These are phyloP conservation scores for Malthinus flaveolus DNA, from an alignment of 2,888 invertebrate genomes.

Conservation along the genomic window DNA sequence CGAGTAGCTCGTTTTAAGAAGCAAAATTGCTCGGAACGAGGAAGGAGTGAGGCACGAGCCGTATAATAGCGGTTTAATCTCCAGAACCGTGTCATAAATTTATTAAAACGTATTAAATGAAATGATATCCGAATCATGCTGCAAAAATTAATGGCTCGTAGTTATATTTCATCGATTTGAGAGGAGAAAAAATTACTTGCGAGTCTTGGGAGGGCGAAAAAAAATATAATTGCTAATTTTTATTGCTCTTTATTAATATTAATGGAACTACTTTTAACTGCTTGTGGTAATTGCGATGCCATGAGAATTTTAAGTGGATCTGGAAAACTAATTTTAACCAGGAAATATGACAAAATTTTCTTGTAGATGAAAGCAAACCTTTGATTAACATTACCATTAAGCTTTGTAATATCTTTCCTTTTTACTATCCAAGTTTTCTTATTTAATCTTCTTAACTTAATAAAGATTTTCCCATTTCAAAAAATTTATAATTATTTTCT, in stretches of 20 bases:
- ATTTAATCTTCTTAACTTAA: too few relatives aligned
- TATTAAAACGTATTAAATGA: conserved; percentile 54
- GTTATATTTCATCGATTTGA: conserved; percentile 27
- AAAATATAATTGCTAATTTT: not conserved
- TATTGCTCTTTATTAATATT: conserved; percentile 9
- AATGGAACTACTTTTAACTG: conserved; percentile 13
- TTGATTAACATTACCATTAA: not conserved
- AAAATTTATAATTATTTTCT: too few relatives aligned
- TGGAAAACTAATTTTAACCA: conserved; percentile 11
- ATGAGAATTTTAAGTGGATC: conserved; percentile 12
- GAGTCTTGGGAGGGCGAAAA: too few relatives aligned
- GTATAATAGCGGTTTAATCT: conserved; percentile 53
- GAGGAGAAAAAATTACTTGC: too few relatives aligned
- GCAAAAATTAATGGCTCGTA: conserved; percentile 31
- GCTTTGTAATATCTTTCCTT: not conserved
- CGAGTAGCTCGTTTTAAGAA: conserved; percentile 47
- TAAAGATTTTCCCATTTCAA: too few relatives aligned
- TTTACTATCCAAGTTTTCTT: too few relatives aligned
- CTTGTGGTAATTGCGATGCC: conserved; percentile 11
- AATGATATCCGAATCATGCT: conserved; percentile 47
- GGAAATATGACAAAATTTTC: conserved; percentile 8
- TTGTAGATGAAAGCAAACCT: conserved; percentile 4
- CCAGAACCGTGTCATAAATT: conserved; percentile 51
- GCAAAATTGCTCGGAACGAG: conserved; percentile 46
- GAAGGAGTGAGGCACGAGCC: conserved; percentile 49